phyloP scores from a whole-genome alignment of 1,140 invertebrate species.

The Nasonia giraulti region DNA sequence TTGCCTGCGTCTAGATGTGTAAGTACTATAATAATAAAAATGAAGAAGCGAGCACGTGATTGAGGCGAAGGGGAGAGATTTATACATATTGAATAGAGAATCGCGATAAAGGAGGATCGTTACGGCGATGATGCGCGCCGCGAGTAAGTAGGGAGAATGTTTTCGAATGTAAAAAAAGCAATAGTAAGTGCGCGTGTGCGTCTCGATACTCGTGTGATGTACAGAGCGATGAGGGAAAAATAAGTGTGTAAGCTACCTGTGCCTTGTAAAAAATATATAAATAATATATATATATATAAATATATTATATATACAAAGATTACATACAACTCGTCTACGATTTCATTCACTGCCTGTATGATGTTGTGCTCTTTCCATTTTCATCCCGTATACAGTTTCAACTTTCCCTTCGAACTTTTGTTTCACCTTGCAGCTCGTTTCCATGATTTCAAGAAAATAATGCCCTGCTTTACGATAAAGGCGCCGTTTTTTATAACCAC shows the following conservation, averaged over 20 bases:
- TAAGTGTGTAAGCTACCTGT: conserved; percentile 72
- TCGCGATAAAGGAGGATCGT: background rate
- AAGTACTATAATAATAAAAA: conserved; percentile 4
- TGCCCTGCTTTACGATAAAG: too few species aligned
- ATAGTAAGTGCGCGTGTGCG: conserved; percentile 57
- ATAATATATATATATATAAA: conserved; percentile 61
- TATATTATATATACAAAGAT: conserved; percentile 60
- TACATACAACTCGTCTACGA: conserved; percentile 36
- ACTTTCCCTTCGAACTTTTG: too few species aligned
- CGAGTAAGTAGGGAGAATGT: background rate
- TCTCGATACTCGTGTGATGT: conserved; percentile 49
- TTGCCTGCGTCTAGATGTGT: conserved; percentile 26
- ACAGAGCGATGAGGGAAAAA: conserved; percentile 47
- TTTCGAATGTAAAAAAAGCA: conserved; percentile 57
- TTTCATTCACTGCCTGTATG: background rate
- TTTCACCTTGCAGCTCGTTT: background rate
- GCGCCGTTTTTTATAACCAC: background rate
- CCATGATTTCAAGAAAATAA: too few species aligned
- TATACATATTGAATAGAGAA: conserved; percentile 25
- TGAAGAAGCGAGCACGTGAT: background rate
- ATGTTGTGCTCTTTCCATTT: too few species aligned
- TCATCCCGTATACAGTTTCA: too few species aligned
- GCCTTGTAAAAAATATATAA: conserved; percentile 74
- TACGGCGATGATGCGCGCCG: background rate
- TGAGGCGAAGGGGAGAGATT: background rate